Evolutionary conservation across 2,797 vertebrate genomes (phyloP), one percentile per base, ranked within the genome.

Genomic region (Muraenolepis orangiensis): DNA sequence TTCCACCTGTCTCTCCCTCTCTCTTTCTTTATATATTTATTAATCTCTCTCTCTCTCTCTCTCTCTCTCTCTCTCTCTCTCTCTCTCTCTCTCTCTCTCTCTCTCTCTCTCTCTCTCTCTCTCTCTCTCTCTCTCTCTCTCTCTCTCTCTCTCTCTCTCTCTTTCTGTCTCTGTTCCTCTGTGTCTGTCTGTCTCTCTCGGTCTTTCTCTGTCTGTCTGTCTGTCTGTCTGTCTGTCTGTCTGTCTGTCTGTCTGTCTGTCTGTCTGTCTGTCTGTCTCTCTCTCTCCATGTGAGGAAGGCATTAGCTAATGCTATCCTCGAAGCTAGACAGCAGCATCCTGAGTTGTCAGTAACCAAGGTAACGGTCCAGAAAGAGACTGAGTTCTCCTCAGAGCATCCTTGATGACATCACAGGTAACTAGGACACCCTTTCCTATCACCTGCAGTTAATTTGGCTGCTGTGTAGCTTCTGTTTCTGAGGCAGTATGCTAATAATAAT

Each of bases 331-430:
- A 95, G 74, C 95, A 98, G 89, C 97, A 98, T 82, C 97, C 97
- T 0, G 97, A 98, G 89, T 96, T 98, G 95, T 96, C 96, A 0
- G 96, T 98, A 88, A 98, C 97, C 76, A 96, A 95, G 81, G 96
- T 98, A 40, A 95, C 98, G 2, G 94, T 98, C 87, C 96, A 97
- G 83, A 97, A 98, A 93, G 96, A 97, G 91, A 98, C 96, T 0
- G 96, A 98, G 89, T 2, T 92, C 95, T 28, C 93, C 96, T 81
- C 95, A 96, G 83, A 78, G 80, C 75, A 66, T 86, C 69, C 74
- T 81, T 89, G 87, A 87, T 85, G 79, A 85, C 78, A 75, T 86
- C 78, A 81, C 85, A 92, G 91, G 91, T 92, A 61, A 61, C 51
- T 1, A n/a, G 51, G 51, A 61, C n/a, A 23, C 66, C 66, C 28